A percentile compares a stretch with the other conserved stretches of the same genome.
Conservation (phyloP, 2,888 invertebrate genomes). For the Dione juno region DNA sequence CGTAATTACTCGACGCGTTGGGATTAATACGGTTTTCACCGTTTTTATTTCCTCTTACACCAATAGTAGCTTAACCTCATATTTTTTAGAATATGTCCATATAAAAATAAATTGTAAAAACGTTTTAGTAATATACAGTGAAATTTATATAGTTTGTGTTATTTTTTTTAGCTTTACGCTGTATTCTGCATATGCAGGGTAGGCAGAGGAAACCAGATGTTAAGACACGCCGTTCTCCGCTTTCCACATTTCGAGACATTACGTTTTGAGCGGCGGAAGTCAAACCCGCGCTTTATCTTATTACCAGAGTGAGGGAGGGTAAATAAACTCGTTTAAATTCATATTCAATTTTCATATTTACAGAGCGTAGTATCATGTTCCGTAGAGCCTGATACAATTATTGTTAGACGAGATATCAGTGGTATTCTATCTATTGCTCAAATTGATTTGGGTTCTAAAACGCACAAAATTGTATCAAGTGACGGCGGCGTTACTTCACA, state of each 20-base stretch:
- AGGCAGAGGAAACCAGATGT: no score
- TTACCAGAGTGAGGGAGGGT: no score
- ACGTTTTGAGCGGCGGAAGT: no score
- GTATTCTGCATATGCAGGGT: no score
- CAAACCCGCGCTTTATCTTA: no score
- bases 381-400: conserved; percentile 90
- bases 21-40: conserved; percentile 37
- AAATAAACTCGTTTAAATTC: no score
- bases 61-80: conserved; percentile 3
- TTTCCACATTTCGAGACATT: no score
- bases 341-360: conserved; percentile 42
- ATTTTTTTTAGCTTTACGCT: no score
- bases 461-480: conserved; percentile 71
- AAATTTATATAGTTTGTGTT: no score
- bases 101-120: no score
- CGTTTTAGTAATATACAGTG: no score
- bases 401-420: conserved; percentile 78
- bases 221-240: no score
- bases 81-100: conserved; percentile 1
- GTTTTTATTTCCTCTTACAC: conserved; percentile 20
- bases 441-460: conserved; percentile 82
- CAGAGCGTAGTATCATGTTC: conserved; percentile 91
- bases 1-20: conserved; percentile 37
- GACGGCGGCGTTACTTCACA: conserved; percentile 69
- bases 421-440: conserved; percentile 73